Conservation (phyloP, 2,113 vertebrate species). For the Paramormyrops kingsleyae region DNA sequence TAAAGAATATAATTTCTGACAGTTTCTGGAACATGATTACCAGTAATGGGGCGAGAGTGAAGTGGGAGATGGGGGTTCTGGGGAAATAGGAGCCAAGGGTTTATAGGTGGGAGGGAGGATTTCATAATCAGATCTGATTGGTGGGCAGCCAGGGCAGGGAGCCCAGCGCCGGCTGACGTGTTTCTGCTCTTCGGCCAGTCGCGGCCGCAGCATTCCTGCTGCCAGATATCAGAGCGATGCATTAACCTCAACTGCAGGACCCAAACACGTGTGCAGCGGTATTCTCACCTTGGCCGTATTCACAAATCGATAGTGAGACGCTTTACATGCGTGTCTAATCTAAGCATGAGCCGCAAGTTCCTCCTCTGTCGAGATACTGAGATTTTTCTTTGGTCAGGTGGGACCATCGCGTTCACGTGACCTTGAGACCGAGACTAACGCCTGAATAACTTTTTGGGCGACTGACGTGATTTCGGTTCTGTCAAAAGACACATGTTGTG, state of each 20-base stretch:
- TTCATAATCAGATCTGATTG: not conserved
- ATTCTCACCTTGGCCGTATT: not conserved
- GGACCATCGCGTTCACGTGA: not conserved
- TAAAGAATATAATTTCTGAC: not conserved
- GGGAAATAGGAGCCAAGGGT: not conserved
- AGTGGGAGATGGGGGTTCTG: not conserved
- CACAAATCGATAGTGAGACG: not conserved
- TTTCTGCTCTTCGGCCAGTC: not conserved
- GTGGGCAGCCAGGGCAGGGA: not conserved
- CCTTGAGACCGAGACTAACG: not conserved
- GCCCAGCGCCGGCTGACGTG: not conserved
- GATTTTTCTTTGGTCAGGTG: not conserved
- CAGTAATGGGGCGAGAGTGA: not conserved
- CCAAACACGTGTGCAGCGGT: not conserved
- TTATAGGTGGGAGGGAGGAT: not conserved
- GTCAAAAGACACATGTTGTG: not conserved
- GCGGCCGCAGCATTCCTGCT: not conserved
- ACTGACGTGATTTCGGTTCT: not conserved
- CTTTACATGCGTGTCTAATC: not conserved
- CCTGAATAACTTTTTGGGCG: not conserved
- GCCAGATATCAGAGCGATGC: not conserved
- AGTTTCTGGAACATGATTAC: not conserved
- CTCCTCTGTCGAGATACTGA: not conserved
- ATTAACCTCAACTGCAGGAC: not conserved
- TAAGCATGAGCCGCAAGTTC: not conserved